Percentiles rank a stretch among this genome's conserved stretches.
Evolutionary conservation across 2,888 invertebrate species (phyloP).

Genomic region (Agrilus biguttatus): DNA sequence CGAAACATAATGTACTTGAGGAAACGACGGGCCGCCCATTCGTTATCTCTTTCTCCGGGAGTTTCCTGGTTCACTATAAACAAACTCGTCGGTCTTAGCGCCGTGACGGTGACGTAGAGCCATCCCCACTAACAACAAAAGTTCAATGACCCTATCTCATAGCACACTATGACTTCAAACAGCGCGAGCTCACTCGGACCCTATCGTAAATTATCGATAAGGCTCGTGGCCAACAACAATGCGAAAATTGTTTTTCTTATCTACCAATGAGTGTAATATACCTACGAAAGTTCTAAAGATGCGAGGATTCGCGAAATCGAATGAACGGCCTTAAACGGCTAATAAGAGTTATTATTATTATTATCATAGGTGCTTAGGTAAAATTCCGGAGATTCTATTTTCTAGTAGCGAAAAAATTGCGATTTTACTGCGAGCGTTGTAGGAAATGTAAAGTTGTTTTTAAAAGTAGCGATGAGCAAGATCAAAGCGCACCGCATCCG

Average conservation of each 20-base stretch:
- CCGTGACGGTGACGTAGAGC: constrained; percentile 23
- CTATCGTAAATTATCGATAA: constrained; percentile 18
- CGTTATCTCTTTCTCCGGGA: constrained; percentile 16
- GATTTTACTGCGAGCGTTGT: too few relatives aligned
- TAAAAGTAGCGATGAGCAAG: too few relatives aligned
- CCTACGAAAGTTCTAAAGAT: too few relatives aligned
- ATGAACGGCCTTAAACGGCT: too few relatives aligned
- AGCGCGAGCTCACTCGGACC: constrained; percentile 10
- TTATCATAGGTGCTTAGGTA: too few relatives aligned
- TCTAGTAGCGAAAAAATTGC: too few relatives aligned
- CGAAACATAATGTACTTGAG: constrained; percentile 19
- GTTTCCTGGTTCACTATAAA: constrained; percentile 8
- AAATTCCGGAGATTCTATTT: too few relatives aligned
- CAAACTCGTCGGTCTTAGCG: constrained; percentile 24
- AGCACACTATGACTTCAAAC: constrained; percentile 22
- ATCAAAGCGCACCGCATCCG: too few relatives aligned
- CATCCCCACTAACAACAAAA: constrained; percentile 24
- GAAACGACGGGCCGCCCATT: constrained; percentile 6
- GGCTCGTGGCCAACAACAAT: constrained; percentile 12
- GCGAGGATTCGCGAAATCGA: too few relatives aligned
- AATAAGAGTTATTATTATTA: too few relatives aligned
- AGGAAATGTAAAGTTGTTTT: too few relatives aligned
- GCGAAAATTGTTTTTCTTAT: constrained; percentile 9
- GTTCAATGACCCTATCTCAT: constrained; percentile 25
- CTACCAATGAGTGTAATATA: neutral